A percentile compares a stretch with the other conserved stretches of the same genome.
phyloP scores from a whole-genome alignment of 1,140 invertebrate genomes.

The Calephelis virginiensis region DNA sequence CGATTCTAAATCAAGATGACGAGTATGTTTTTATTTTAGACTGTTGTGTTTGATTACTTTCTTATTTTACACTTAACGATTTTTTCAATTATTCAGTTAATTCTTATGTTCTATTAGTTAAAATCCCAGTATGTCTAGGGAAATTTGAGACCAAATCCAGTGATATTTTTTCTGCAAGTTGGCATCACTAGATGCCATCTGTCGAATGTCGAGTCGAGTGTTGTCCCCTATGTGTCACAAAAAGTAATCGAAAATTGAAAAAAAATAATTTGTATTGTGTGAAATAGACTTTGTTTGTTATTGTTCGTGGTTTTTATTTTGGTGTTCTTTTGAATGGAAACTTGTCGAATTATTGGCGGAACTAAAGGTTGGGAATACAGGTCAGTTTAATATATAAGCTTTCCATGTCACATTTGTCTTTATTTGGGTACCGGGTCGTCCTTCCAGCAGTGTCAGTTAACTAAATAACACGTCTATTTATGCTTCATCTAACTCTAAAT shows the following conservation, averaged over 20 bases:
- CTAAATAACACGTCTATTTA: conserved; percentile 40
- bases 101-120: too few species aligned
- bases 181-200: conserved; percentile 32
- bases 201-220: conserved; percentile 25
- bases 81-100: too few species aligned
- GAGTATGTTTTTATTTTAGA: too few species aligned
- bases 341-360: conserved; percentile 31
- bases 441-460: conserved; percentile 54
- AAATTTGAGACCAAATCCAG: too few species aligned
- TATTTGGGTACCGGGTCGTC: conserved; percentile 63
- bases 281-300: conserved; percentile 58
- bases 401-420: conserved; percentile 54
- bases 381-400: conserved; percentile 56
- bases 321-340: conserved; percentile 55
- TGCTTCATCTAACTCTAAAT: conserved; percentile 17
- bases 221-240: conserved; percentile 56
- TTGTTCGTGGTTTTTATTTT: conserved; percentile 45
- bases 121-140: too few species aligned
- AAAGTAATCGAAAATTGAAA: conserved; percentile 64
- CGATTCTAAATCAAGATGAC: too few species aligned
- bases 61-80: conserved; percentile 28
- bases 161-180: conserved; percentile 21
- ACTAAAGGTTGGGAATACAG: conserved; percentile 45
- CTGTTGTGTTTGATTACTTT: background rate
- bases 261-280: conserved; percentile 65